Evolutionary conservation across 2,888 invertebrate genomes (phyloP), one percentile per base, ranked within the genome.

Genomic region (Muschampia plurimacula): DNA sequence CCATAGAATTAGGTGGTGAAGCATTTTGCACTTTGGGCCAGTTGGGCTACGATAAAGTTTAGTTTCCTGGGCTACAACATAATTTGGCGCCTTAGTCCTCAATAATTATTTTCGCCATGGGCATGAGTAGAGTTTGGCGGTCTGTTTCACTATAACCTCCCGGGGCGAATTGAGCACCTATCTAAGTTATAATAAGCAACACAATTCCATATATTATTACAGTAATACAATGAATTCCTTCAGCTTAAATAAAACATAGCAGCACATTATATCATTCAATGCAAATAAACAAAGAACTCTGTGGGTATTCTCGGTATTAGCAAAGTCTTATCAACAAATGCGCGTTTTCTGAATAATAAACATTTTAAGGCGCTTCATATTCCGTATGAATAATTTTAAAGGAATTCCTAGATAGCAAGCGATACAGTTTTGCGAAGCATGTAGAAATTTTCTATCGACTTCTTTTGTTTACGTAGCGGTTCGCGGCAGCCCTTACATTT

Each of bases 331-430:
- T 49, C 49, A 49, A n/a, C 49, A 49, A 4, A 49, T 4, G n/a
- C n/a, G 49, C 49, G 49, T 49, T 49, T 49, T 49, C 49, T 49
- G 49, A 49, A 49, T 49, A 49, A 49, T 49, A n/a, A 49, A 49
- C 13, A n/a, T 13, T 13, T n/a, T 49, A 13, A 49, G 7, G 6
- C 49, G 49, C 49, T 49, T 49, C 13, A 49, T 13, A 49, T 49
- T 49, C 49, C 4, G n/a, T n/a, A n/a, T 12, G 49, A n/a, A 49
- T 49, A 49, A 46, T 46, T 12, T 46, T 12, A 12, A 1, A 46
- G 46, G 46, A 46, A 46, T 46, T 46, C 12, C 32, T 32, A 32
- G 32, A 12, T 12, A 46, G 46, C 10, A 46, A 46, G 12, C 46
- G 12, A 46, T 12, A 46, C 46, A 46, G 12, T 44, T 46, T 46